These are phyloP conservation scores for Tolmerus cingulatus DNA, from an alignment of 2,888 invertebrate species.

Conservation along the genomic window DNA sequence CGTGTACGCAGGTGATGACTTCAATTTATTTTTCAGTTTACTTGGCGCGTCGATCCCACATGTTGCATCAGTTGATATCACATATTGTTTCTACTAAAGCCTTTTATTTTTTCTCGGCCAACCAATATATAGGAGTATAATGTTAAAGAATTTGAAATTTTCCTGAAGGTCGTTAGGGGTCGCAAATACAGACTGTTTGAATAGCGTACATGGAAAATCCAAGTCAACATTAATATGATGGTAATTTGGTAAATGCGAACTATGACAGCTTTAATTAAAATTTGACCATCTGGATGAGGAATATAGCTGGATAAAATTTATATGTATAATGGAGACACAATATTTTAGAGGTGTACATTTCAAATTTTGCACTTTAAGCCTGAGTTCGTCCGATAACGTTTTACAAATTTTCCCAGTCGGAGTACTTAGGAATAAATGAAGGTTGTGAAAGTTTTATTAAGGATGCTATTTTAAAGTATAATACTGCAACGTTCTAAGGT, in stretches of 20 bases:
- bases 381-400: too few species aligned
- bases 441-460: neutral
- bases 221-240: neutral
- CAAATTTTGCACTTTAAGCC: neutral
- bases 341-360: neutral
- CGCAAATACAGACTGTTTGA: neutral
- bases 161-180: neutral
- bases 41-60: neutral
- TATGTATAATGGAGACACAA: neutral
- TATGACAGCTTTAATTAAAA: neutral
- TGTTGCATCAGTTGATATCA: neutral
- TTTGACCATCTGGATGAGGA: neutral
- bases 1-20: neutral
- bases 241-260: neutral
- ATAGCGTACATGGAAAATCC: neutral
- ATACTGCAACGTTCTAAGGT: neutral
- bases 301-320: neutral
- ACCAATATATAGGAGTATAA: neutral
- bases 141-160: neutral
- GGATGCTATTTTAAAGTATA: neutral
- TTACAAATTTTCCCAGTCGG: neutral
- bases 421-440: neutral
- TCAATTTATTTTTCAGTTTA: neutral
- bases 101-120: neutral
- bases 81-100: neutral